These are phyloP conservation scores for Zaprionus taronus DNA, from an alignment of 1,140 invertebrate genomes.

Conservation along the genomic window DNA sequence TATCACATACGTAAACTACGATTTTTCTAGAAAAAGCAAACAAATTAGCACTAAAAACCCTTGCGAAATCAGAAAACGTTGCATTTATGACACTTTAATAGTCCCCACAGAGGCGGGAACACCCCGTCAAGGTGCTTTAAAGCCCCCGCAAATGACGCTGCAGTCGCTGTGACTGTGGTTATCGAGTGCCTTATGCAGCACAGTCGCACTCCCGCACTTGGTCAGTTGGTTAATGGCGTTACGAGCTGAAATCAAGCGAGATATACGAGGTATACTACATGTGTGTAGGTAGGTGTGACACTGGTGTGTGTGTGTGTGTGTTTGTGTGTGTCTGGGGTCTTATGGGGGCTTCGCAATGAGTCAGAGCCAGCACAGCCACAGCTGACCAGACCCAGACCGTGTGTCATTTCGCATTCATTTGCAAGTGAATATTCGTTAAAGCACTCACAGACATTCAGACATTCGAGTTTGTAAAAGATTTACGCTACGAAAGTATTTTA, in stretches of 20 bases:
- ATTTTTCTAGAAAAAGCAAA: neutral
- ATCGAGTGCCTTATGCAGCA: constrained; percentile 14
- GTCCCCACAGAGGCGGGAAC: neutral
- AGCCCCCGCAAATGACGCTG: constrained; percentile 20
- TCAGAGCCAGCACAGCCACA: neutral
- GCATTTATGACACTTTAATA: neutral
- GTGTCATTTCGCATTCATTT: constrained; percentile 7
- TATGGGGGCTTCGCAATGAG: neutral
- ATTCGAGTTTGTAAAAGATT: no score
- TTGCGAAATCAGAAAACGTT: neutral
- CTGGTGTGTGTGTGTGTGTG: neutral
- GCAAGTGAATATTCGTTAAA: constrained; percentile 3
- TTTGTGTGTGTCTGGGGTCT: neutral
- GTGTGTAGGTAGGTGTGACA: neutral
- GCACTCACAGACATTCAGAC: neutral
- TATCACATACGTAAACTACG: no score
- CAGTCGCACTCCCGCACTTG: constrained; percentile 33
- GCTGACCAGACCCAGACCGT: neutral
- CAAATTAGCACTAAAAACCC: neutral
- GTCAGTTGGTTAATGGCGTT: constrained; percentile 49
- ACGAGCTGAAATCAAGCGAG: neutral
- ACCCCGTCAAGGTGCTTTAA: neutral
- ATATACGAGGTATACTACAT: neutral
- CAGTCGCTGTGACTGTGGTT: constrained; percentile 2
- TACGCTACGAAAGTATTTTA: neutral